phyloP scores from a whole-genome alignment of 2,113 vertebrate genomes.

The Sterrhoptilus dennistouni region DNA sequence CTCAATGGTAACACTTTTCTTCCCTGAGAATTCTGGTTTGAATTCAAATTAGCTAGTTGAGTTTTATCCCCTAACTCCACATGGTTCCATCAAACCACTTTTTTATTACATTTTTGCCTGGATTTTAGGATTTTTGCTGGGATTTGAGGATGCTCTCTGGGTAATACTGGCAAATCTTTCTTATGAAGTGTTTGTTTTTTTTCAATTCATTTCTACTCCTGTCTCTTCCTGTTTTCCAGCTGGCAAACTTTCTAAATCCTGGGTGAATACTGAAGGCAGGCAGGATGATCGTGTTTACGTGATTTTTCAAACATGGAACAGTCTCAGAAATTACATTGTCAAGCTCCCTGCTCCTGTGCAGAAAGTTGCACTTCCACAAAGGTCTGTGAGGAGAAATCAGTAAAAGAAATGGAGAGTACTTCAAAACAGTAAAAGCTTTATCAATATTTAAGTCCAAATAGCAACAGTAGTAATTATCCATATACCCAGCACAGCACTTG shows the following conservation, averaged over 20 bases:
- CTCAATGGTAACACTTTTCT: background rate
- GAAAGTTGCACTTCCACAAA: background rate
- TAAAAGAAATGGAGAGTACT: background rate
- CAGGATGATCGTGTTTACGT: accelerated
- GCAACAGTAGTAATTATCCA: conserved; percentile 38
- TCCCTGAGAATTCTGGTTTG: background rate
- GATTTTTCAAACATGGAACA: conserved; percentile 2
- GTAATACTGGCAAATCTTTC: background rate
- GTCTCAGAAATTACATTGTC: background rate
- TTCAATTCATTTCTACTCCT: background rate
- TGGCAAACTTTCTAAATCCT: conserved; percentile 26
- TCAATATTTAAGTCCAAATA: conserved; percentile 6
- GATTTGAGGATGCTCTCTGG: background rate
- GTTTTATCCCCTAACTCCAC: background rate
- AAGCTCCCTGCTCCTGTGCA: background rate
- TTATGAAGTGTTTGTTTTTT: background rate
- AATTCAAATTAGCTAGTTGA: background rate
- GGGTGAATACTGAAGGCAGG: background rate
- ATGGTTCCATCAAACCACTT: background rate
- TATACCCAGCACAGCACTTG: background rate
- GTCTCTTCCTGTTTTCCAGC: conserved; percentile 35
- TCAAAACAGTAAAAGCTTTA: background rate
- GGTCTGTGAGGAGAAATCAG: background rate
- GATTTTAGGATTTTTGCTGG: background rate
- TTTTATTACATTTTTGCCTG: conserved; percentile 1